Evolutionary conservation across 2,113 vertebrate genomes (phyloP).

Genomic region (Chrysochloris asiatica): DNA sequence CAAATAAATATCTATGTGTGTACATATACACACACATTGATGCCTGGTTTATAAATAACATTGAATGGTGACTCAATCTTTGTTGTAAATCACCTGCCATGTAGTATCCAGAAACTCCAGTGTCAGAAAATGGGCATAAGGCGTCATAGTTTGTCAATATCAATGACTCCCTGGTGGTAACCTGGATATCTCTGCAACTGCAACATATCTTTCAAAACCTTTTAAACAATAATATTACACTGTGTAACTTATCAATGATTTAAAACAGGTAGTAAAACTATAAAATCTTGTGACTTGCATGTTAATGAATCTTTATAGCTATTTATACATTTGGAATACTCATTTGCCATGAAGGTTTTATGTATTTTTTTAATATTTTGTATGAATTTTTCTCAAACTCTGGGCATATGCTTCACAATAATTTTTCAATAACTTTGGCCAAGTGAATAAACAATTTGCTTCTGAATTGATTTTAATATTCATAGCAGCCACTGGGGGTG

Average conservation of each 20-base stretch:
- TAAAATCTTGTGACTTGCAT: not conserved
- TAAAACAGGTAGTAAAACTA: not conserved
- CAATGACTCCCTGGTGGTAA: not conserved
- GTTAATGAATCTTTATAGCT: not conserved
- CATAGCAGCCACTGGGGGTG: not conserved
- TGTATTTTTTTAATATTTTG: not conserved
- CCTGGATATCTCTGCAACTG: not conserved
- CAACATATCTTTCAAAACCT: not conserved
- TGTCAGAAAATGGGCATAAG: not conserved
- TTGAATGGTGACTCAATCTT: not conserved
- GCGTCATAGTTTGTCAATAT: not conserved
- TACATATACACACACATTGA: no score
- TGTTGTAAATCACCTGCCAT: not conserved
- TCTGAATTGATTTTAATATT: constrained; percentile 18
- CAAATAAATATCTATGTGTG: no score
- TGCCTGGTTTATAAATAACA: not conserved
- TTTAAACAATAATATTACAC: not conserved
- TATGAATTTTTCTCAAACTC: constrained; percentile 16
- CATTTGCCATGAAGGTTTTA: not conserved
- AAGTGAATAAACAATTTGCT: not conserved
- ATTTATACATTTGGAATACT: not conserved
- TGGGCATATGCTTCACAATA: not conserved
- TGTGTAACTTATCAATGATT: not conserved
- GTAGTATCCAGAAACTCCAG: not conserved
- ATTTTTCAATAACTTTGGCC: not conserved